Evolutionary conservation across 2,888 invertebrate species (phyloP).

Genomic region (Autographa gamma): DNA sequence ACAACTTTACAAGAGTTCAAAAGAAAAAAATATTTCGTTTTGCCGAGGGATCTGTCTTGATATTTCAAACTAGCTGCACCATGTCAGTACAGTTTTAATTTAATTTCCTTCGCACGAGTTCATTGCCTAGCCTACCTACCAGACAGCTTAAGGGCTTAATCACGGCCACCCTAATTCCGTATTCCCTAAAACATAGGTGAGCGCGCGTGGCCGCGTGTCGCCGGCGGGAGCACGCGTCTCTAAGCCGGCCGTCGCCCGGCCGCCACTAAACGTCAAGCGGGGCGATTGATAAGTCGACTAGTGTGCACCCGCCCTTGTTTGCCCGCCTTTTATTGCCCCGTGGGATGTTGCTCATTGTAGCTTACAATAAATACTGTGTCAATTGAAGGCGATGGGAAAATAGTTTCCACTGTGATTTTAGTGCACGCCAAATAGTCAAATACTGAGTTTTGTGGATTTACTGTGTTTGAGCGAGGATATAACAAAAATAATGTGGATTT

Average conservation of each 20-base stretch:
- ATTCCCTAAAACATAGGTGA: conserved; percentile 22
- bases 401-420: conserved; percentile 70
- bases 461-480: conserved; percentile 14
- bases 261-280: conserved; percentile 83
- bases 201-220: conserved; percentile 66
- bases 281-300: conserved; percentile 79
- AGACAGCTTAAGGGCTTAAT: conserved; percentile 17
- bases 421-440: conserved; percentile 53
- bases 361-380: conserved; percentile 57
- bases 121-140: background rate
- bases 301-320: conserved; percentile 75
- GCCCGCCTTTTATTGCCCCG: conserved; percentile 67
- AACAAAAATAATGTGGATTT: conserved; percentile 13
- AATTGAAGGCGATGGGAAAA: conserved; percentile 72
- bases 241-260: conserved; percentile 74
- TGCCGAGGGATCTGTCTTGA: no score
- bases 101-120: background rate
- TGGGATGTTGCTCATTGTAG: conserved; percentile 76
- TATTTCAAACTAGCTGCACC: background rate
- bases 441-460: conserved; percentile 45
- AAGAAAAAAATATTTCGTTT: no score
- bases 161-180: conserved; percentile 23
- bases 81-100: background rate
- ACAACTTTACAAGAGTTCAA: no score
- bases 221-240: conserved; percentile 70